phyloP scores from a whole-genome alignment of 2,113 vertebrate species.

The Cacatua alba region DNA sequence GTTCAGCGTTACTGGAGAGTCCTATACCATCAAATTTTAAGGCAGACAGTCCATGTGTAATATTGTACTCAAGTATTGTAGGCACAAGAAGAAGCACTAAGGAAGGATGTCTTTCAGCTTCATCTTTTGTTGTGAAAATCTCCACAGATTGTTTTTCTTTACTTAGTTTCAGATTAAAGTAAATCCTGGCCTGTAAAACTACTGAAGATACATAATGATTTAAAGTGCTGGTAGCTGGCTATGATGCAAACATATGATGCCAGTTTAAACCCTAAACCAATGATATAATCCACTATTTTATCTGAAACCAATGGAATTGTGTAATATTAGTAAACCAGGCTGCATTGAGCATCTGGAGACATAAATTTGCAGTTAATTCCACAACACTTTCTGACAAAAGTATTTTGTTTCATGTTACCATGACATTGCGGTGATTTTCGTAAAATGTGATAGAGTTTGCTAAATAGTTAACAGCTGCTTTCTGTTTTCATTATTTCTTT shows the following conservation, averaged over 20 bases:
- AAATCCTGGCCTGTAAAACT: background rate
- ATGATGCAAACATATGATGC: background rate
- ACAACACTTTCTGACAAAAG: background rate
- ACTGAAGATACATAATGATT: background rate
- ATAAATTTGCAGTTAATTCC: background rate
- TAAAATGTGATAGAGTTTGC: background rate
- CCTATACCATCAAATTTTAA: constrained; percentile 16
- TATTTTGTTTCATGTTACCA: background rate
- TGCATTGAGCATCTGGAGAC: background rate
- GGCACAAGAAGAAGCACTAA: constrained; percentile 29
- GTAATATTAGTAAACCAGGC: background rate
- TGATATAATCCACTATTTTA: background rate
- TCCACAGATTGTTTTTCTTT: background rate
- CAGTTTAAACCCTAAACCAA: background rate
- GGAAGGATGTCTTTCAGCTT: background rate
- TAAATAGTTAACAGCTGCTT: background rate
- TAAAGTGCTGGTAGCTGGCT: constrained; percentile 35
- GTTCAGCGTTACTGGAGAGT: background rate
- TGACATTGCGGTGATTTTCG: background rate
- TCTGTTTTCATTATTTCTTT: background rate
- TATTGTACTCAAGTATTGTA: background rate
- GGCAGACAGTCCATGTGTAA: constrained; percentile 6
- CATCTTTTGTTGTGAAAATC: background rate
- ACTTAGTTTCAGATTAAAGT: background rate
- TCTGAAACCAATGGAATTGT: background rate